These are phyloP conservation scores for Strix uralensis DNA, from an alignment of 2,113 vertebrate genomes.

Conservation along the genomic window DNA sequence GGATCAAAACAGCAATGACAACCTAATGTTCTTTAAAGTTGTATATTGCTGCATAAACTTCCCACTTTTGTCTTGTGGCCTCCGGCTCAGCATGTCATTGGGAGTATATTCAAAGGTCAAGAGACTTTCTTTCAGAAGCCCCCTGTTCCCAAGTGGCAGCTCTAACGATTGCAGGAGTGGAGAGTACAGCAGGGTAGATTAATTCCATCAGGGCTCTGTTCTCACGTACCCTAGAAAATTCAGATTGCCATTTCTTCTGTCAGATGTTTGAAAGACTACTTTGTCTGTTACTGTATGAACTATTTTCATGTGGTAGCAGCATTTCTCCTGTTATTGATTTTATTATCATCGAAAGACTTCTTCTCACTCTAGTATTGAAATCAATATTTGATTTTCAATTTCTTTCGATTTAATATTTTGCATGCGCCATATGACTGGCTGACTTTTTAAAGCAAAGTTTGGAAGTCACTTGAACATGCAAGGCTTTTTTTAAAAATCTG, in stretches of 20 bases:
- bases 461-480: background rate
- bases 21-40: slow-evolving; percentile 60
- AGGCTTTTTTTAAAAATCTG: background rate
- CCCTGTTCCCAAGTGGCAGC: background rate
- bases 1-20: slow-evolving; percentile 69
- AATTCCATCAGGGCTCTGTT: background rate
- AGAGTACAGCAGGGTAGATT: background rate
- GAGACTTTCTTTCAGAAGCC: background rate
- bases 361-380: background rate
- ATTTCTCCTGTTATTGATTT: background rate
- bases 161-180: background rate
- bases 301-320: background rate
- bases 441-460: background rate
- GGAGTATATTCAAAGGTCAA: slow-evolving; percentile 48
- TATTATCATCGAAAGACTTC: background rate
- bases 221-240: background rate
- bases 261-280: background rate
- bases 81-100: slow-evolving; percentile 32
- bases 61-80: slow-evolving; percentile 47
- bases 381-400: background rate
- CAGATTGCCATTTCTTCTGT: background rate
- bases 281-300: background rate
- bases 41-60: slow-evolving; percentile 45
- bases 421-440: background rate
- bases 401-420: background rate